A percentile compares a stretch with the other conserved stretches of the same genome.
Evolutionary conservation across 2,888 invertebrate genomes (phyloP).

Genomic region (Microplitis deprimator): DNA sequence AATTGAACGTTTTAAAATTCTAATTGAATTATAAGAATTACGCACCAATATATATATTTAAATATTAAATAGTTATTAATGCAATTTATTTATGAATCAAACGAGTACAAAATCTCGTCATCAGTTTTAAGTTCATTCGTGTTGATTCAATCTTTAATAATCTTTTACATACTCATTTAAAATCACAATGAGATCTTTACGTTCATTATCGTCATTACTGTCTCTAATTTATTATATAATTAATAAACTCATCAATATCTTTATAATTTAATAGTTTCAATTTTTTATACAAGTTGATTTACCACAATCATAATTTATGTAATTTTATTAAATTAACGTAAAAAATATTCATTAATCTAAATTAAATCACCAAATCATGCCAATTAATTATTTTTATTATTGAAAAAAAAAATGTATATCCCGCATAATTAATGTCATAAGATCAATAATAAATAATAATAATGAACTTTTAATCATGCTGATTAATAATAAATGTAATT

Average conservation of each 20-base stretch:
- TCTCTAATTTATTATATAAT: constrained; percentile 52
- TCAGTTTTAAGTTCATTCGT: neutral
- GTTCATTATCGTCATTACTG: constrained; percentile 57
- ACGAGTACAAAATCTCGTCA: neutral
- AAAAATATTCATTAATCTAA: neutral
- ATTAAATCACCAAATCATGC: too few relatives aligned
- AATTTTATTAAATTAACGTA: constrained; percentile 3
- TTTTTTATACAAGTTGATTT: neutral
- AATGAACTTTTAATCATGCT: neutral
- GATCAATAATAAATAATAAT: neutral
- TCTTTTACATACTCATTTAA: constrained; percentile 33
- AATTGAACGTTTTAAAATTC: neutral
- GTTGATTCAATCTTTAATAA: neutral
- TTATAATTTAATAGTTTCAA: neutral
- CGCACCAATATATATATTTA: neutral
- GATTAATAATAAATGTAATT: neutral
- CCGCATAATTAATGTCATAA: neutral
- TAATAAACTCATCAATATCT: constrained; percentile 56
- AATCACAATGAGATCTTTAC: constrained; percentile 64
- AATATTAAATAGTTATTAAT: neutral
- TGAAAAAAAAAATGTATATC: neutral
- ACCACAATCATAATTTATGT: neutral
- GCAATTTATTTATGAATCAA: neutral
- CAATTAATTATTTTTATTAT: too few relatives aligned
- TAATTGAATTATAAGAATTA: neutral